Evolutionary conservation across 2,113 vertebrate genomes (phyloP).

Genomic region (Lethenteron camtschaticum): DNA sequence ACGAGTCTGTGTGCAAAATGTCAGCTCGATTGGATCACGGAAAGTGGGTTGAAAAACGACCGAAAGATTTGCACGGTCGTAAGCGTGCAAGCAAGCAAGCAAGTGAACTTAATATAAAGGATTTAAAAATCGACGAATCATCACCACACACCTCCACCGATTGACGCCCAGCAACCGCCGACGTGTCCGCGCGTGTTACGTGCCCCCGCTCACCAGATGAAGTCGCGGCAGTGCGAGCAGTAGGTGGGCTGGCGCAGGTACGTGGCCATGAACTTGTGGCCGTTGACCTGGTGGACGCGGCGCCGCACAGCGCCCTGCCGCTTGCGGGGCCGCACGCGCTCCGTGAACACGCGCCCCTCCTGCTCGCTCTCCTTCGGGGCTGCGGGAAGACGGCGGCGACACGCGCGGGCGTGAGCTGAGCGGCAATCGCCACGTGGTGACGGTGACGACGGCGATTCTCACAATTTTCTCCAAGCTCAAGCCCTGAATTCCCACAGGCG

Average conservation of each 20-base stretch:
- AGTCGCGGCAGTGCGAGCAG: constrained; percentile 91
- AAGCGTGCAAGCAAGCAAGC: too few relatives aligned
- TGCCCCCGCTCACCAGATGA: constrained; percentile 54
- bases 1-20: too few relatives aligned
- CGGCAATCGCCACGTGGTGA: too few relatives aligned
- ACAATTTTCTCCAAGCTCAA: too few relatives aligned
- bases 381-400: neutral
- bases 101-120: too few relatives aligned
- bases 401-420: neutral
- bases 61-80: too few relatives aligned
- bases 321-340: constrained; percentile 72
- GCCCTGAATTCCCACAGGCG: too few relatives aligned
- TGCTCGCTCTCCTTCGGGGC: neutral
- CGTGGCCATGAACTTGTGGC: constrained; percentile 98
- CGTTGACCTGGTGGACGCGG: constrained; percentile 88
- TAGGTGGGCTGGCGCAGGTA: constrained; percentile 93
- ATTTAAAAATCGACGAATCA: too few relatives aligned
- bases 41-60: too few relatives aligned
- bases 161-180: neutral
- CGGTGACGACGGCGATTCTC: too few relatives aligned
- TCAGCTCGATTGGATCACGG: too few relatives aligned
- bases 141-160: too few relatives aligned
- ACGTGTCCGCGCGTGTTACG: neutral
- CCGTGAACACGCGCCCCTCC: constrained; percentile 33
- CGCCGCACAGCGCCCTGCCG: constrained; percentile 80